Conservation (phyloP, 2,797 vertebrate species). For the Neopelma chrysocephalum region DNA sequence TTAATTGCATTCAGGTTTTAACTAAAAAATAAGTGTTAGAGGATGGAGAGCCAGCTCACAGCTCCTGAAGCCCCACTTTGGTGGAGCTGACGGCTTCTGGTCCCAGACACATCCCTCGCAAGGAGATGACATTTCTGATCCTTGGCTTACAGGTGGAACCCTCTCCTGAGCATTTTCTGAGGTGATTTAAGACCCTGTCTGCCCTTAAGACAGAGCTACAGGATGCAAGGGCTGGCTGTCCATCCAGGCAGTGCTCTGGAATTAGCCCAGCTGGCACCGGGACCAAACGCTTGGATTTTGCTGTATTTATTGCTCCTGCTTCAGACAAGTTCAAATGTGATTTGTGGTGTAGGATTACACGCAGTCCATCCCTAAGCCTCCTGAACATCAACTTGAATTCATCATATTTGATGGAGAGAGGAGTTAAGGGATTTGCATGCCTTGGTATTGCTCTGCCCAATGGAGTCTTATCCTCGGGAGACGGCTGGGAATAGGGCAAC, state of each 20-base stretch:
- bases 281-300: not conserved
- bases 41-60: not conserved
- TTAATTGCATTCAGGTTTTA: not conserved
- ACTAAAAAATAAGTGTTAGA: not conserved
- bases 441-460: constrained; percentile 2
- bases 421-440: constrained; percentile 52
- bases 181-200: not conserved
- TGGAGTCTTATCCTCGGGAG: not conserved
- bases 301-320: constrained; percentile 20
- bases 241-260: not conserved
- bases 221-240: not conserved
- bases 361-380: constrained; percentile 30
- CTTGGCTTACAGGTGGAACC: not conserved
- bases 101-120: not conserved
- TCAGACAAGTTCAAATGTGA: constrained; percentile 54
- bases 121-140: not conserved
- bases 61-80: not conserved
- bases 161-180: not conserved
- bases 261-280: not conserved
- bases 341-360: constrained; percentile 41
- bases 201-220: not conserved
- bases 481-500: not conserved
- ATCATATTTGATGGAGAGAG: constrained; percentile 42
- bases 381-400: constrained; percentile 56
- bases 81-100: not conserved